Evolutionary conservation across 2,888 invertebrate species (phyloP).

Genomic region (Cetonia aurata): DNA sequence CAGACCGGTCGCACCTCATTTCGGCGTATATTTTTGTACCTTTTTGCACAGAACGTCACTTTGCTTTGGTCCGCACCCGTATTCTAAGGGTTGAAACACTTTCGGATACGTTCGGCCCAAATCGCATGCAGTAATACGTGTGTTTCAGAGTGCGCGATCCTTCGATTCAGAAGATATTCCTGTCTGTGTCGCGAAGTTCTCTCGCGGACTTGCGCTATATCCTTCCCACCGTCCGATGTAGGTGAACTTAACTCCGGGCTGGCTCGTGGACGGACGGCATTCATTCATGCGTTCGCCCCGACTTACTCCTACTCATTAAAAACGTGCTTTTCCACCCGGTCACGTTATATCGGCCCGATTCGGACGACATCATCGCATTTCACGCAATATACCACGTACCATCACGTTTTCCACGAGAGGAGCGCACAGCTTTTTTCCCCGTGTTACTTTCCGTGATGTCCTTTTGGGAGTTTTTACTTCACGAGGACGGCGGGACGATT

Average conservation of each 20-base stretch:
- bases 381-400: neutral
- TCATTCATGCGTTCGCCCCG: conserved; percentile 42
- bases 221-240: conserved; percentile 47
- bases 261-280: conserved; percentile 45
- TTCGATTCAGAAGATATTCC: conserved; percentile 45
- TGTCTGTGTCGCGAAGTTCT: conserved; percentile 42
- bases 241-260: conserved; percentile 50
- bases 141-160: conserved; percentile 51
- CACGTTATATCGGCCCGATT: conserved; percentile 27
- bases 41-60: conserved; percentile 52
- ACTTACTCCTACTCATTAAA: conserved; percentile 44
- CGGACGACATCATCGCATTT: neutral
- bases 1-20: conserved; percentile 56
- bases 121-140: conserved; percentile 58
- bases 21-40: conserved; percentile 53
- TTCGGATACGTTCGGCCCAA: conserved; percentile 57
- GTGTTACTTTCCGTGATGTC: neutral
- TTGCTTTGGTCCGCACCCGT: conserved; percentile 62
- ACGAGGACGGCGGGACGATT: neutral
- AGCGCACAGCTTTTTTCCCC: neutral
- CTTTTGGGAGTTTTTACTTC: conserved; percentile 5
- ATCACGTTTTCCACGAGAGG: conserved; percentile 2
- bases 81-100: conserved; percentile 59
- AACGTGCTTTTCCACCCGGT: conserved; percentile 35
- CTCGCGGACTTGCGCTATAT: conserved; percentile 50